Evolutionary conservation across 1,140 invertebrate species (phyloP).

Genomic region (Lamellibrachia luymesi): DNA sequence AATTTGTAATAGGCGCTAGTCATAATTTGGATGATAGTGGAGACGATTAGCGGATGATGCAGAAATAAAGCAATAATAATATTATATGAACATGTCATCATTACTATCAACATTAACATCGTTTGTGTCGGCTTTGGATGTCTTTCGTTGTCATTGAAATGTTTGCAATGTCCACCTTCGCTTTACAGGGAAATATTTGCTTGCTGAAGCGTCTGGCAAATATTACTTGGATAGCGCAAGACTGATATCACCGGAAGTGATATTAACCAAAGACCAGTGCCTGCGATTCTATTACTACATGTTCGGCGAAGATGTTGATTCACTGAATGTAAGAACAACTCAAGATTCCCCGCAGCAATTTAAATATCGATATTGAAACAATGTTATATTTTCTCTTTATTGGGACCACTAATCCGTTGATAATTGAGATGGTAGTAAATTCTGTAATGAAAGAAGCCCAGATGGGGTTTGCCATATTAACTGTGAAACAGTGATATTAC

Average conservation of each 20-base stretch:
- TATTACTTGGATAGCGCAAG: background rate
- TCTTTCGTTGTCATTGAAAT: background rate
- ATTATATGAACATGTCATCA: too few species aligned
- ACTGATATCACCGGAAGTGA: background rate
- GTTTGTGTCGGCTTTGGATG: too few species aligned
- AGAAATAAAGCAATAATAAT: too few species aligned
- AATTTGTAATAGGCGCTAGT: too few species aligned
- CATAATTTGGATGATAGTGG: too few species aligned
- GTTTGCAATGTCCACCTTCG: background rate
- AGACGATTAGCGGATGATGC: too few species aligned
- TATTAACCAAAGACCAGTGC: background rate
- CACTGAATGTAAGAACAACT: background rate
- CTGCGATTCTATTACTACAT: constrained; percentile 21
- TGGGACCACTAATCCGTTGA: background rate
- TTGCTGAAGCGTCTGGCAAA: constrained; percentile 20
- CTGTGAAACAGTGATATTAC: too few species aligned
- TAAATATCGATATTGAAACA: background rate
- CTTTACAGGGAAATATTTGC: constrained; percentile 2
- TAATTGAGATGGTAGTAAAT: too few species aligned
- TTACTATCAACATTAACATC: too few species aligned
- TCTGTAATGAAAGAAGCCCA: too few species aligned
- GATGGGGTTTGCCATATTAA: too few species aligned
- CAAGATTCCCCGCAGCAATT: background rate
- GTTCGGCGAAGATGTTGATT: constrained; percentile 11
- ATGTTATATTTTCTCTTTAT: background rate